Base-by-base conservation (phyloP, 1,140 invertebrate genomes). In the Drosophila athabasca region DNA sequence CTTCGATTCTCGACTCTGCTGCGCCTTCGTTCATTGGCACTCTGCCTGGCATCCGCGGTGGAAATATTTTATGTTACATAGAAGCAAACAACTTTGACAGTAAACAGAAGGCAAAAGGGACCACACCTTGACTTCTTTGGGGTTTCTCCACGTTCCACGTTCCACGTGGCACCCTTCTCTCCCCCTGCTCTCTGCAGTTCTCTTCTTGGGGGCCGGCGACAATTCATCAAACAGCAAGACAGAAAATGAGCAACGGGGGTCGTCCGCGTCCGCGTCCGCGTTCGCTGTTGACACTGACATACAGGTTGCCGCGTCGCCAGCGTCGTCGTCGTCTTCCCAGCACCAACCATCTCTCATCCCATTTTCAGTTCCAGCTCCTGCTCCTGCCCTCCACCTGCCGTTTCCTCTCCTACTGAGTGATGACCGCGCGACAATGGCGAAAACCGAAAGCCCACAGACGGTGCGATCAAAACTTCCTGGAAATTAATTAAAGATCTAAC, bases 221-320 rank as follows among this genome's bases (percentile, higher is more conserved):
- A 88, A 88, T 88, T 76, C 83, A 88, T 88, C 83, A 88, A 88
- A 81, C 83, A 83, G 83, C 83, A 76, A 79, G 83, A 83, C 69
- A 82, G 82, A 66, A 78, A 69, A 50, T 62, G 61, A 78, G 78
- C 82, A 81, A 57, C 78, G 82, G 82, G 82, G 69, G 81, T 78
- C 78, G 35, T 11, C 11, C 35, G 3, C 22, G 22, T 22, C 22
- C 2, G 22, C 22, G 31, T 3, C 31, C 31, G 31, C 31, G 74
- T 50, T 55, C 58, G 50, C 55, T 85, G 78, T 88, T 87, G 82
- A 87, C 82, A 87, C 82, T 88, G 83, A 85, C 82, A 81, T 87
- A 88, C 45, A 75, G 67, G 73, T 54, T 65, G 61, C 51, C 54
- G 22, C 69, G 60, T 53, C 60, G 43, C 58, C 66, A 35, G 46